These are phyloP conservation scores for Lacerta bilineata DNA, from an alignment of 2,797 vertebrate genomes.

Conservation along the genomic window DNA sequence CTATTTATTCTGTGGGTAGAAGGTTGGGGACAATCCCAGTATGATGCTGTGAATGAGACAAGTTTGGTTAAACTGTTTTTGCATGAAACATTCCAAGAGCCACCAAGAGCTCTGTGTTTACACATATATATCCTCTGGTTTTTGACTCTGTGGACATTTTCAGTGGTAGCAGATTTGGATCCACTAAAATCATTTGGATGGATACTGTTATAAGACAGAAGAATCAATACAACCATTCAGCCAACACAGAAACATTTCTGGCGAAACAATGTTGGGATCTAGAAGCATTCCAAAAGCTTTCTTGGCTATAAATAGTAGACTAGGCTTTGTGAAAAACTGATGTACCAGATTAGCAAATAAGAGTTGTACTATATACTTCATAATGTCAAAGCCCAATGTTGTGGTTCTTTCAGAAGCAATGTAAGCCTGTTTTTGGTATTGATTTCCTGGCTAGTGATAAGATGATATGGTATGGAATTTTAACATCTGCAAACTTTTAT, in stretches of 20 bases:
- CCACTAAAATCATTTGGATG: not conserved
- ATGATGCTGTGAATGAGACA: conserved; percentile 30
- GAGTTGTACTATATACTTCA: conserved; percentile 44
- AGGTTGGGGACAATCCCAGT: conserved; percentile 44
- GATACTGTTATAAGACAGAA: conserved; percentile 34
- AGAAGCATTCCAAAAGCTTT: not conserved
- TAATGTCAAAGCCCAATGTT: not conserved
- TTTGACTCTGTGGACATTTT: conserved; percentile 39
- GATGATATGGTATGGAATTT: not conserved
- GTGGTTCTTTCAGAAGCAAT: not conserved
- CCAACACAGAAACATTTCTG: conserved; percentile 40
- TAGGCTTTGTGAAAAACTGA: conserved; percentile 30
- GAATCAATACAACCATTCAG: conserved; percentile 62
- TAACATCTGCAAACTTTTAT: conserved; percentile 23
- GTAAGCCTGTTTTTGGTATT: not conserved
- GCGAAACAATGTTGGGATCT: not conserved
- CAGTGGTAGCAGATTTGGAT: conserved; percentile 27
- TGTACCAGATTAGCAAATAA: conserved; percentile 35
- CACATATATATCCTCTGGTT: conserved; percentile 34
- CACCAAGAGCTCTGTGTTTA: too few relatives aligned
- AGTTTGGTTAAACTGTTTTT: conserved; percentile 9
- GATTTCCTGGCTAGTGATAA: not conserved
- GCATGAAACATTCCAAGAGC: too few relatives aligned
- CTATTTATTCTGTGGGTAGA: conserved; percentile 63
- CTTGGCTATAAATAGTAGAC: conserved; percentile 47